These are phyloP conservation scores for Hemaris fuciformis DNA, from an alignment of 2,888 invertebrate species.

Conservation along the genomic window DNA sequence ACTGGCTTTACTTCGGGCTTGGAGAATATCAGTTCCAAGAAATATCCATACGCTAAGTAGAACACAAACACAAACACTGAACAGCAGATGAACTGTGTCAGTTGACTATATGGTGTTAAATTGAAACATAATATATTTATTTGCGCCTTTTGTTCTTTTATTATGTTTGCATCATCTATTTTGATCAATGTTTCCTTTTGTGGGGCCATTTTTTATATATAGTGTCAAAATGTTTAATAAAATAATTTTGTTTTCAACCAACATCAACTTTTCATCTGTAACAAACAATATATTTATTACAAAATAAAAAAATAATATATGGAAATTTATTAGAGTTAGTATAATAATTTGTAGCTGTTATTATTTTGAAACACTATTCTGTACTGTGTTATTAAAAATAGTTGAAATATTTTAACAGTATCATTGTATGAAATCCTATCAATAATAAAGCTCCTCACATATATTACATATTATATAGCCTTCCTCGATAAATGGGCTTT, in stretches of 20 bases:
- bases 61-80: constrained; percentile 91
- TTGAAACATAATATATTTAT: constrained; percentile 88
- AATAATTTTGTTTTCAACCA: background rate
- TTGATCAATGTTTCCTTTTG: constrained; percentile 62
- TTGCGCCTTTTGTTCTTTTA: constrained; percentile 55
- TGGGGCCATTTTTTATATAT: constrained; percentile 34
- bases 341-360: too few relatives aligned
- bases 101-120: constrained; percentile 83
- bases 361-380: too few relatives aligned
- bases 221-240: background rate
- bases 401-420: too few relatives aligned
- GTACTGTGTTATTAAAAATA: too few relatives aligned
- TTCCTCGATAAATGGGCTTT: too few relatives aligned
- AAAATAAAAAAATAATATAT: too few relatives aligned
- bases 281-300: background rate
- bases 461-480: too few relatives aligned
- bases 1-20: constrained; percentile 93
- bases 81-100: constrained; percentile 88
- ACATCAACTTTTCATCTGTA: constrained; percentile 6
- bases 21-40: constrained; percentile 95
- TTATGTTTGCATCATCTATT: constrained; percentile 46
- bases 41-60: constrained; percentile 94
- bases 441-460: too few relatives aligned
- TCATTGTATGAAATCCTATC: too few relatives aligned
- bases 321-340: too few relatives aligned